A percentile compares a stretch with the other conserved stretches of the same genome.
Conservation (phyloP, 2,888 invertebrate species). For the Monoplex corrugatus region DNA sequence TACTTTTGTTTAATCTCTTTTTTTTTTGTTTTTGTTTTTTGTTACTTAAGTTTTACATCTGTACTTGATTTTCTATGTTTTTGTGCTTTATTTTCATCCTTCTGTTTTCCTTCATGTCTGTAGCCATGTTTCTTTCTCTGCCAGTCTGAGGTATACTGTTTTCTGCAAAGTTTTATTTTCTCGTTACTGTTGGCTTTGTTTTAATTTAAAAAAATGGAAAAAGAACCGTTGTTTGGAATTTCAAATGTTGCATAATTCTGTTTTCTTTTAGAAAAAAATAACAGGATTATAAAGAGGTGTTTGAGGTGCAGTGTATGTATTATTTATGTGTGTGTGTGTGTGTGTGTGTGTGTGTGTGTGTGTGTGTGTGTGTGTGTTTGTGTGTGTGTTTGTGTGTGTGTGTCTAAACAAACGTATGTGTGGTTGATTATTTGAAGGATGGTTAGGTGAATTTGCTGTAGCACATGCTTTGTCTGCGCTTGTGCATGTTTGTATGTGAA, state of each 20-base stretch:
- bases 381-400: constrained; percentile 5
- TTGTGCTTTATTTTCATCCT: neutral
- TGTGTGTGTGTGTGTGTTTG: neutral
- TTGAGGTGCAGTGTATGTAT: too few relatives aligned
- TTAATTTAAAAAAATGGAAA: neutral
- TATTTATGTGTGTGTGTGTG: too few relatives aligned
- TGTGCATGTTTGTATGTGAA: too few relatives aligned
- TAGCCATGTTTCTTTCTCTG: constrained; percentile 36
- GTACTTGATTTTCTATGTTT: neutral
- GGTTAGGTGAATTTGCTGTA: too few relatives aligned
- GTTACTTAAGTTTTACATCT: too few relatives aligned
- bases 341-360: constrained; percentile 13
- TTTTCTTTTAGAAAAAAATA: too few relatives aligned
- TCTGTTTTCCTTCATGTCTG: neutral
- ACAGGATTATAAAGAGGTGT: too few relatives aligned
- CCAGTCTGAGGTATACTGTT: neutral
- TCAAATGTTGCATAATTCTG: too few relatives aligned
- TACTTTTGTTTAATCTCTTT: neutral
- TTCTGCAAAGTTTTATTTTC: neutral
- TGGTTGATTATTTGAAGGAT: too few relatives aligned
- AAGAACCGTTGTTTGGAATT: too few relatives aligned
- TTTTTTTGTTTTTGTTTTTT: neutral
- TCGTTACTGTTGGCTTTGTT: neutral
- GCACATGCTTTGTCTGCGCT: too few relatives aligned
- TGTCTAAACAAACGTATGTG: too few relatives aligned